Percentiles rank a stretch among this genome's conserved stretches.
These are phyloP conservation scores for Brachionus plicatilis DNA, from an alignment of 1,140 invertebrate genomes.

Conservation along the genomic window DNA sequence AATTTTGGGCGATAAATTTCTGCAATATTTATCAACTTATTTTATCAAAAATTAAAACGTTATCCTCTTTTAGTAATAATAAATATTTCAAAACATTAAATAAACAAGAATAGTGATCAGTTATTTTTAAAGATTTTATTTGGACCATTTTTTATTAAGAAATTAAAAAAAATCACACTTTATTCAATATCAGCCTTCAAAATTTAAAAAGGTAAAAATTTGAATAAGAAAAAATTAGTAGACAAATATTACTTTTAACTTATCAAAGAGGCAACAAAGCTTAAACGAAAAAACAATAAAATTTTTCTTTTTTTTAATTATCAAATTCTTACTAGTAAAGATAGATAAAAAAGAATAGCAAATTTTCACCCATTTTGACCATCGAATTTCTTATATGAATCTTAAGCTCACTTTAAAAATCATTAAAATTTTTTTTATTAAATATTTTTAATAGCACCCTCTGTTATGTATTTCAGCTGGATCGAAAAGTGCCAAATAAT, in stretches of 20 bases:
- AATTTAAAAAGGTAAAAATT: neutral
- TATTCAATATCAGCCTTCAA: neutral
- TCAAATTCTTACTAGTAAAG: constrained; percentile 6
- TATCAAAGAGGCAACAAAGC: neutral
- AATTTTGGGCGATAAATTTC: no score
- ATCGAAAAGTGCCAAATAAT: neutral
- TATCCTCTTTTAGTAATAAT: no score
- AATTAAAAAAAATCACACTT: no score
- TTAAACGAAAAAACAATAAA: neutral
- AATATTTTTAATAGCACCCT: neutral
- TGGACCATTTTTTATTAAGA: no score
- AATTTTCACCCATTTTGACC: constrained; percentile 27
- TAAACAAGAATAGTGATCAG: no score
- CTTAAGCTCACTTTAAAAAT: constrained; percentile 4
- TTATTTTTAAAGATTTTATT: no score
- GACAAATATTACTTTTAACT: neutral
- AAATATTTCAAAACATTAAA: no score
- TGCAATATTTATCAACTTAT: no score
- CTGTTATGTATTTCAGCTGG: constrained; percentile 29
- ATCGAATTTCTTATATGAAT: constrained; percentile 17
- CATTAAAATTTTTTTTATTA: neutral
- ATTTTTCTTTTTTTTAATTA: neutral
- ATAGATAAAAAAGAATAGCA: constrained; percentile 25
- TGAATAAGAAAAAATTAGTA: neutral
- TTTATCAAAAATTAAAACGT: no score